Evolutionary conservation across 2,888 invertebrate species (phyloP).

Genomic region (Nomada flava): DNA sequence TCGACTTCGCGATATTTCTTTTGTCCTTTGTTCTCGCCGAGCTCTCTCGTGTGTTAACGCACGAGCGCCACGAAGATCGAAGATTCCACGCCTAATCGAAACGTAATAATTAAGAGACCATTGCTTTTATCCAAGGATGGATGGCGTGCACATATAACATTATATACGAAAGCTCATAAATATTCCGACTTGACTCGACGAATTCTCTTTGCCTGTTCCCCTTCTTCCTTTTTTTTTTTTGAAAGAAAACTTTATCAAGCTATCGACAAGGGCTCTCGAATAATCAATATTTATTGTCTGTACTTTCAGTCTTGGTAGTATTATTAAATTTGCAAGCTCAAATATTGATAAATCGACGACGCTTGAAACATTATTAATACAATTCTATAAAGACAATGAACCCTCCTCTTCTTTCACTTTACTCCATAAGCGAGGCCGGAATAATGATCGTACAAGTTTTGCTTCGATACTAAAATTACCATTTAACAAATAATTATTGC

Average conservation of each 20-base stretch:
- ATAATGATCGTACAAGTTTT: no score
- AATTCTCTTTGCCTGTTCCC: background rate
- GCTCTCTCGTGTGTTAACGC: slow-evolving; percentile 40
- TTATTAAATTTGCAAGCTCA: no score
- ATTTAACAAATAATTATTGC: no score
- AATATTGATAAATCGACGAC: no score
- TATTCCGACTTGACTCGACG: background rate
- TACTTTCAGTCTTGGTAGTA: no score
- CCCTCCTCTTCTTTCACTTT: no score
- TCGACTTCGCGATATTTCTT: slow-evolving; percentile 52
- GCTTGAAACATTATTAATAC: no score
- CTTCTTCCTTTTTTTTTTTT: slow-evolving; percentile 1
- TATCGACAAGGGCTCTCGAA: background rate
- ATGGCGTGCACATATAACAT: background rate
- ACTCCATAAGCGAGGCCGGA: no score
- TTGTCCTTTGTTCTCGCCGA: slow-evolving; percentile 57
- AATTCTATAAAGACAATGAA: no score
- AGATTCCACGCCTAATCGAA: slow-evolving; percentile 76
- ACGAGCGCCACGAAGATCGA: slow-evolving; percentile 48
- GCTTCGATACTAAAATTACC: no score
- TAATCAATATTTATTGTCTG: no score
- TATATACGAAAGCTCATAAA: slow-evolving; percentile 7
- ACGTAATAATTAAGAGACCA: slow-evolving; percentile 76
- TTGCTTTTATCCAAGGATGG: background rate
- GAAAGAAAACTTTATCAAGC: background rate